Evolutionary conservation across 2,113 vertebrate genomes (phyloP).

Genomic region (Noctilio leporinus): DNA sequence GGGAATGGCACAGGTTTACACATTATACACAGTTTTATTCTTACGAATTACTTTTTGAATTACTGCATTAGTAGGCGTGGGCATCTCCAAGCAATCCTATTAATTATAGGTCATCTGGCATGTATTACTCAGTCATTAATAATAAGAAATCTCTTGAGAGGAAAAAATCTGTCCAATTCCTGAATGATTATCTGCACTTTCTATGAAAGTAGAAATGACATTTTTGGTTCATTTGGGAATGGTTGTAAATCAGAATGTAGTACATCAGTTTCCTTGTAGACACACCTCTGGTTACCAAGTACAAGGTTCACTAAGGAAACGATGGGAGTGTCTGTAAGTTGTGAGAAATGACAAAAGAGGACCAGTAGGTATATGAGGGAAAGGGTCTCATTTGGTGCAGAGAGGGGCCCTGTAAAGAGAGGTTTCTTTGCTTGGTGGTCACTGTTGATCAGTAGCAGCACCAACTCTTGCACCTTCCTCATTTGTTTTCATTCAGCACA

Average conservation of each 20-base stretch:
- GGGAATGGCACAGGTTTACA: not conserved
- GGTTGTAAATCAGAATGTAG: not conserved
- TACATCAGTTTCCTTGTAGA: not conserved
- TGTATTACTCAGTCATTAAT: constrained; percentile 37
- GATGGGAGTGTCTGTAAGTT: not conserved
- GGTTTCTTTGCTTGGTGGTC: not conserved
- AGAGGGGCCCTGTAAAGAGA: not conserved
- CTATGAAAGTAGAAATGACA: not conserved
- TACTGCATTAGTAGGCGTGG: not conserved
- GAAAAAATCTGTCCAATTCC: not conserved
- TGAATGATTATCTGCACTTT: not conserved
- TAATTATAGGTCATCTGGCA: constrained; percentile 31
- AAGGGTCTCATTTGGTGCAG: not conserved
- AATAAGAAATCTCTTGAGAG: constrained; percentile 24
- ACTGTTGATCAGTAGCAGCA: not conserved
- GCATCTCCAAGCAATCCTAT: not conserved
- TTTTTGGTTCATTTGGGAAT: not conserved
- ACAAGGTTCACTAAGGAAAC: not conserved
- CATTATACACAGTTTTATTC: not conserved
- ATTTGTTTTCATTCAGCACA: not conserved
- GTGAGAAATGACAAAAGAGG: not conserved
- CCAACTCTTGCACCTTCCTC: not conserved
- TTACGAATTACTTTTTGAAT: not conserved
- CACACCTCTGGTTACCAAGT: not conserved
- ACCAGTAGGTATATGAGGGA: not conserved